Conservation (phyloP, 2,888 invertebrate species). For the Poecilus cupreus region DNA sequence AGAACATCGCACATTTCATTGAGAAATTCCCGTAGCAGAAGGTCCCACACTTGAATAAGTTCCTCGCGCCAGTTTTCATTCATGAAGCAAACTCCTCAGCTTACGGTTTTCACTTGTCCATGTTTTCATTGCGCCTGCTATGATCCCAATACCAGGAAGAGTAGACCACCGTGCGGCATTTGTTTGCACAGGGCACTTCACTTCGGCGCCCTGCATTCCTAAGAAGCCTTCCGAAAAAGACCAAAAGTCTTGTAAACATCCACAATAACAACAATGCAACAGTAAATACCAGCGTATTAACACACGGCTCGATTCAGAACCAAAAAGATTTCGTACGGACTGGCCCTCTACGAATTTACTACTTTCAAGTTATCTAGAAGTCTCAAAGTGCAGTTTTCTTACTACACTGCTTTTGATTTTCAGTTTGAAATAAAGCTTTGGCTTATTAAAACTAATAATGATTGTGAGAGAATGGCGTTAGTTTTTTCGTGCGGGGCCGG, state of each 20-base stretch:
- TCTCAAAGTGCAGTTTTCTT: no score
- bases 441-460: neutral
- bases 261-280: constrained; percentile 35
- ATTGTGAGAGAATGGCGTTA: neutral
- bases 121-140: constrained; percentile 21
- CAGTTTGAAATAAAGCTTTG: no score
- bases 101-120: constrained; percentile 15
- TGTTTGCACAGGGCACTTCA: constrained; percentile 27
- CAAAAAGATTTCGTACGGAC: neutral
- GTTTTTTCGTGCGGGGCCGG: constrained; percentile 1
- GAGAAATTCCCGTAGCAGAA: neutral
- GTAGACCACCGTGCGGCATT: constrained; percentile 42
- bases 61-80: constrained; percentile 21
- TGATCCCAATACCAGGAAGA: constrained; percentile 21
- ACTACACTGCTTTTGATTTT: no score
- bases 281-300: constrained; percentile 40
- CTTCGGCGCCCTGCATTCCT: constrained; percentile 45
- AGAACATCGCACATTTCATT: neutral
- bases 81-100: neutral
- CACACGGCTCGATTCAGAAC: constrained; percentile 1
- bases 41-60: constrained; percentile 20
- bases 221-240: constrained; percentile 39
- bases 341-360: neutral
- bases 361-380: neutral
- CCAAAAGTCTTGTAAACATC: constrained; percentile 43